Evolutionary conservation across 2,113 vertebrate species (phyloP), one percentile per base, ranked within the genome.

Genomic region (Entosphenus tridentatus): DNA sequence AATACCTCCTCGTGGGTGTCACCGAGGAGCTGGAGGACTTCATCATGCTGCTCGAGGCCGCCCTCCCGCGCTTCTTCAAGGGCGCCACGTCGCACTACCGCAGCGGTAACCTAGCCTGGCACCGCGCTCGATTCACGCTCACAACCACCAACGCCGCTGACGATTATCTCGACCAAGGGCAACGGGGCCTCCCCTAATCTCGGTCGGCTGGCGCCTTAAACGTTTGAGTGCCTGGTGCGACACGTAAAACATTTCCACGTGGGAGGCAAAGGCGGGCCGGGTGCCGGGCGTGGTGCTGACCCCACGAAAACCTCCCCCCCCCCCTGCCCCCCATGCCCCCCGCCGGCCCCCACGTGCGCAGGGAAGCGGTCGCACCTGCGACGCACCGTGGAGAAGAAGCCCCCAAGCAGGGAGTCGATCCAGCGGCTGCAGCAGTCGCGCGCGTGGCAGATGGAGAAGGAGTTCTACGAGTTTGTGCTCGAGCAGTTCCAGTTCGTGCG

Each of bases 371-470:
- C 93, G 70, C 93, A 98, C 76, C 84, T 98, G 77, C 85, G 93
- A 76, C 96, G 90, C 84, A 98, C 93, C 70, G 95, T 83, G 1
- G 93, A 98, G 81, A 97, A 98, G 80, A 98, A 97, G 74, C 86
- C 91, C 16, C 89, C 92, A 70, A 95, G 87, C 65, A 95, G 90
- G 78, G 92, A 97, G 80, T 95, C 92, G 54, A 89, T 89, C 71
- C 84, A 87, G 73, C 95, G 88, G 76, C 83, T 96, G 59, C 93
- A 98, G 77, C 91, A 95, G 75, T 97, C 93, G 2, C 82, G 85
- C 80, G 89, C 96, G 77, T 98, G 93, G 93, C 96, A 93, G 80
- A 96, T 98, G 90, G 93, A 98, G 78, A 96, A 96, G 5, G 91
- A 97, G 77, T 98, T 98, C 81, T 98, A 98, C 69, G 93, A 98